These are phyloP conservation scores for Danio tinwini DNA, from an alignment of 2,797 vertebrate species.

Conservation along the genomic window DNA sequence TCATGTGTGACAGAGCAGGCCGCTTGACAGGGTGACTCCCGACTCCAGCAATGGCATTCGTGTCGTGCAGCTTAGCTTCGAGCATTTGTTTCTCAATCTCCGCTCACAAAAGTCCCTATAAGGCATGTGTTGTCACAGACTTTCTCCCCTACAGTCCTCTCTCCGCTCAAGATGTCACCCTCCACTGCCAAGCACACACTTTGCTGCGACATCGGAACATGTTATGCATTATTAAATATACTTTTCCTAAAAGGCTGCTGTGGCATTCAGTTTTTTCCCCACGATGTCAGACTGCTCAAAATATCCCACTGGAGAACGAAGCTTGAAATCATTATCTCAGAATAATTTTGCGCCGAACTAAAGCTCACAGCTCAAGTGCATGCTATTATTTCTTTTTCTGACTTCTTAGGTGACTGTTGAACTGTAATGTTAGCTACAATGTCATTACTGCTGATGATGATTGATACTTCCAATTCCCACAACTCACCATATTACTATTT, in stretches of 20 bases:
- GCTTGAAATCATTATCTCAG: conserved; percentile 47
- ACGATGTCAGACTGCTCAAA: conserved; percentile 70
- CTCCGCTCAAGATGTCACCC: conserved; percentile 32
- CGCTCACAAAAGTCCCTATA: conserved; percentile 30
- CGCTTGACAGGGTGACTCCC: conserved; percentile 73
- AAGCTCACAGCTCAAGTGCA: conserved; percentile 5
- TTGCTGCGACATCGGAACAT: conserved; percentile 72
- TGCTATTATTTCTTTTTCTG: not conserved
- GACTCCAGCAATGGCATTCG: conserved; percentile 65
- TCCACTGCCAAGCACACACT: conserved; percentile 63
- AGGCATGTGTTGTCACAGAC: conserved; percentile 35
- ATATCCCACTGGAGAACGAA: conserved; percentile 70
- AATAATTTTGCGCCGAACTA: conserved; percentile 33
- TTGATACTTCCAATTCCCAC: conserved; percentile 1
- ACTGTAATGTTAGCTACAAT: not conserved
- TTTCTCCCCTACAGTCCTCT: conserved; percentile 25
- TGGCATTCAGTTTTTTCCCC: conserved; percentile 74
- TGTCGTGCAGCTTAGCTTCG: conserved; percentile 64
- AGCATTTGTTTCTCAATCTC: conserved; percentile 36
- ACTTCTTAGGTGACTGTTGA: not conserved
- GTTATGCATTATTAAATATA: conserved; percentile 81
- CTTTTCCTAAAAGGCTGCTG: conserved; percentile 81
- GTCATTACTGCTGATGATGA: conserved; percentile 6
- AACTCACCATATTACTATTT: not conserved
- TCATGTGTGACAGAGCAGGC: conserved; percentile 56